Percentiles rank a stretch among this genome's conserved stretches.
Evolutionary conservation across 2,888 invertebrate genomes (phyloP).

Genomic region (Protonemura montana): DNA sequence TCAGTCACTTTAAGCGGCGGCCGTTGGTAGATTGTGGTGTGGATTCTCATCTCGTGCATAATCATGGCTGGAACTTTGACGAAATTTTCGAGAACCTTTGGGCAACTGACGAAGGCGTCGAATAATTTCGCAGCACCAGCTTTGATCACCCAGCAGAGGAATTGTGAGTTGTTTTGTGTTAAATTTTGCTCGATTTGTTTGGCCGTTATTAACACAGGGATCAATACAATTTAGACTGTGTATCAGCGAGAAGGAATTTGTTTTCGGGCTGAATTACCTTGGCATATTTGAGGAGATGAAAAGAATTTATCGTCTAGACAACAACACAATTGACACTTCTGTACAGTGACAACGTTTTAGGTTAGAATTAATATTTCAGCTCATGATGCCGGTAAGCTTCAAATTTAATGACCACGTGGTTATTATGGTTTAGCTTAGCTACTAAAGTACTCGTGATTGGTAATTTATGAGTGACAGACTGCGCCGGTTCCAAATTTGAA

Average conservation of each 20-base stretch:
- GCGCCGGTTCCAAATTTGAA: background rate
- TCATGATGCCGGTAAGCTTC: conserved; percentile 9
- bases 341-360: background rate
- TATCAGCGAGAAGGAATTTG: background rate
- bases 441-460: background rate
- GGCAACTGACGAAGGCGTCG: conserved; percentile 53
- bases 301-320: too few species aligned
- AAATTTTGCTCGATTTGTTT: background rate
- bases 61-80: conserved; percentile 58
- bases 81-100: conserved; percentile 57
- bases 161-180: conserved; percentile 54
- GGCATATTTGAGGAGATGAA: too few species aligned
- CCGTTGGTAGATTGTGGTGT: background rate
- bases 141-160: conserved; percentile 50
- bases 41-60: background rate
- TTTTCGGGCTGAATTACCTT: background rate
- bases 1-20: background rate
- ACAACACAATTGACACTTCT: background rate
- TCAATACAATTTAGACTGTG: background rate
- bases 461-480: background rate
- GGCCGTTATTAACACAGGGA: background rate
- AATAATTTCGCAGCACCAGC: conserved; percentile 48
- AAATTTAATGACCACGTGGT: conserved; percentile 13
- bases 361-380: background rate
- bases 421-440: background rate